These are phyloP conservation scores for Drosophila arizonae DNA, from an alignment of 1,140 invertebrate genomes.

Conservation along the genomic window DNA sequence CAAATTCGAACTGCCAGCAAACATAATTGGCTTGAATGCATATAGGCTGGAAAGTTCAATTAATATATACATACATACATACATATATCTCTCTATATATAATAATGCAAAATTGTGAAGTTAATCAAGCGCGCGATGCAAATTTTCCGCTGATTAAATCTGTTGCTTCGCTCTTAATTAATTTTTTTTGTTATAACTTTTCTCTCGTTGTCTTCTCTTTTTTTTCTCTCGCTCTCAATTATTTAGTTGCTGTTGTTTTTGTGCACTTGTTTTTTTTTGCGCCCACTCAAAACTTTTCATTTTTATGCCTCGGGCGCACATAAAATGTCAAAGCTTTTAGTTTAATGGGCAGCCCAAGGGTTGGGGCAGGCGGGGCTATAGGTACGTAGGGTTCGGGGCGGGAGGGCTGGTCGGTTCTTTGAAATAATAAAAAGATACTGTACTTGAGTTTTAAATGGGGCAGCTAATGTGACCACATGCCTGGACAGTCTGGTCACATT, in stretches of 20 bases:
- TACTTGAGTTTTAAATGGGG: constrained; percentile 7
- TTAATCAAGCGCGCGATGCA: background rate
- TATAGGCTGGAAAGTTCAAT: background rate
- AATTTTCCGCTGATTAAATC: background rate
- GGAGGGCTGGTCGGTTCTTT: background rate
- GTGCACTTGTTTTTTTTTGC: constrained; percentile 3
- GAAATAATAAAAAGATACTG: constrained; percentile 14
- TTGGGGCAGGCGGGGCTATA: background rate
- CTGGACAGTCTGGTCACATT: background rate
- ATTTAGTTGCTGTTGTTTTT: background rate
- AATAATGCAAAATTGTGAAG: too few species aligned
- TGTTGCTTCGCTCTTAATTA: constrained; percentile 11
- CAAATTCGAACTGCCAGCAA: constrained; percentile 2
- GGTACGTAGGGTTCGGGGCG: background rate
- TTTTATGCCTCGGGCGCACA: constrained; percentile 1
- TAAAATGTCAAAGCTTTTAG: constrained; percentile 55
- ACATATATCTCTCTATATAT: too few species aligned
- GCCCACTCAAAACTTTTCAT: constrained; percentile 45
- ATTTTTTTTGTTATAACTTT: background rate
- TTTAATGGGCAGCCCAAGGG: constrained; percentile 46
- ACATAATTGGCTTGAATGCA: constrained; percentile 6
- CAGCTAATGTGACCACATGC: constrained; percentile 2
- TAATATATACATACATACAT: too few species aligned
- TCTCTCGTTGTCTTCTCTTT: background rate
- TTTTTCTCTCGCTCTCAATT: constrained; percentile 6